A percentile compares a stretch with the other conserved stretches of the same genome.
These are phyloP conservation scores for Chiloscyllium plagiosum DNA, from an alignment of 2,113 vertebrate genomes.

Conservation along the genomic window DNA sequence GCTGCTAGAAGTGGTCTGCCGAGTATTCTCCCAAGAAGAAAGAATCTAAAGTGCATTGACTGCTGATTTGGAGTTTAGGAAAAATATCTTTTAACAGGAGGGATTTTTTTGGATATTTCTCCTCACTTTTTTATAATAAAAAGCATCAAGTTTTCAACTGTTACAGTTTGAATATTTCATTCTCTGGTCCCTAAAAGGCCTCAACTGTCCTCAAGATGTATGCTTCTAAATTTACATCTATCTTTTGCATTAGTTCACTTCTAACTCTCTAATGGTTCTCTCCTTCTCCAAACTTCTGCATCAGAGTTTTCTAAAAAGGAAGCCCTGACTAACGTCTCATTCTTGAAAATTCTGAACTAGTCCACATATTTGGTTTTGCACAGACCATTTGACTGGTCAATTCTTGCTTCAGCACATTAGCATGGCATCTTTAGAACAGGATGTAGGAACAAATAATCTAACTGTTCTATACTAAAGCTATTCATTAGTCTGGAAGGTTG, in stretches of 20 bases:
- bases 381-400: too few relatives aligned
- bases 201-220: background rate
- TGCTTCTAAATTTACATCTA: too few relatives aligned
- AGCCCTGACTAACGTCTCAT: background rate
- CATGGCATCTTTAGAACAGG: background rate
- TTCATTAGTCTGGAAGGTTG: background rate
- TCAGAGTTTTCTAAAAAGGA: background rate
- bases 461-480: background rate
- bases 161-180: background rate
- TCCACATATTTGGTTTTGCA: too few relatives aligned
- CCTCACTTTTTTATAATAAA: background rate
- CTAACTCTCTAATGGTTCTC: background rate
- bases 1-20: background rate
- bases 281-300: background rate
- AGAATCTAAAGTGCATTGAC: background rate
- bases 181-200: background rate
- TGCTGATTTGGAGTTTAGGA: background rate
- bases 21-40: background rate
- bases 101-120: background rate
- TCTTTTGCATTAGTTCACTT: background rate
- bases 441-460: background rate
- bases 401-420: too few relatives aligned
- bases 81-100: background rate
- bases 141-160: background rate
- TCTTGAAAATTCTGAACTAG: background rate